Evolutionary conservation across 2,797 vertebrate species (phyloP).

Genomic region (Buphagus erythrorhynchus): DNA sequence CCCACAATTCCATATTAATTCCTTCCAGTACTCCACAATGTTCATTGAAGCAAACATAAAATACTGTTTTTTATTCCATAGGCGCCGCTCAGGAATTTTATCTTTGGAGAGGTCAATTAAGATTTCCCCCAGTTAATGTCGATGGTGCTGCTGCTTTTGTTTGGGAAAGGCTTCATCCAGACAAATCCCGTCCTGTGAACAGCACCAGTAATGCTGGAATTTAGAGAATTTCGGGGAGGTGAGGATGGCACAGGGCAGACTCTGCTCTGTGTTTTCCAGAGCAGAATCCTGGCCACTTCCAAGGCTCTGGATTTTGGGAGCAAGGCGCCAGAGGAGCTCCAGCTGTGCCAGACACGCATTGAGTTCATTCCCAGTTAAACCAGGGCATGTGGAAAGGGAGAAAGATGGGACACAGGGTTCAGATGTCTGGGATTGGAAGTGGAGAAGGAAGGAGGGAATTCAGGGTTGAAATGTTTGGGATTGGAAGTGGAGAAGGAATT

Average conservation of each 20-base stretch:
- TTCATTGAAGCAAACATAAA: background rate
- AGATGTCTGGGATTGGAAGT: background rate
- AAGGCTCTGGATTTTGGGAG: background rate
- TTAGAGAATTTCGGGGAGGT: background rate
- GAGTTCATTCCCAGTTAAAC: background rate
- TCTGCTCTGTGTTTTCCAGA: background rate
- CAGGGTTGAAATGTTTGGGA: background rate
- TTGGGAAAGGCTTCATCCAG: background rate
- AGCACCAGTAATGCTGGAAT: background rate
- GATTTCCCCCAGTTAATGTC: rapidly evolving
- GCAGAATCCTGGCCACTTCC: background rate
- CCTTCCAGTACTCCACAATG: background rate
- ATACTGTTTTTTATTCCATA: background rate
- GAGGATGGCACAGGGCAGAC: rapidly evolving
- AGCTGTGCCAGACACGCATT: background rate
- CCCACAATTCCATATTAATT: background rate
- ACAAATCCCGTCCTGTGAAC: background rate
- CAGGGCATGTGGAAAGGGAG: background rate
- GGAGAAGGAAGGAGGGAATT: background rate
- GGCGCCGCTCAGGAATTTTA: background rate
- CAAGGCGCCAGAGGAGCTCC: background rate
- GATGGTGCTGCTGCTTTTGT: rapidly evolving
- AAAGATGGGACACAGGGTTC: background rate
- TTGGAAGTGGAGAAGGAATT: background rate
- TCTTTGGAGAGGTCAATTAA: background rate